phyloP scores from a whole-genome alignment of 1,140 invertebrate species.

The Drosophila tristis region DNA sequence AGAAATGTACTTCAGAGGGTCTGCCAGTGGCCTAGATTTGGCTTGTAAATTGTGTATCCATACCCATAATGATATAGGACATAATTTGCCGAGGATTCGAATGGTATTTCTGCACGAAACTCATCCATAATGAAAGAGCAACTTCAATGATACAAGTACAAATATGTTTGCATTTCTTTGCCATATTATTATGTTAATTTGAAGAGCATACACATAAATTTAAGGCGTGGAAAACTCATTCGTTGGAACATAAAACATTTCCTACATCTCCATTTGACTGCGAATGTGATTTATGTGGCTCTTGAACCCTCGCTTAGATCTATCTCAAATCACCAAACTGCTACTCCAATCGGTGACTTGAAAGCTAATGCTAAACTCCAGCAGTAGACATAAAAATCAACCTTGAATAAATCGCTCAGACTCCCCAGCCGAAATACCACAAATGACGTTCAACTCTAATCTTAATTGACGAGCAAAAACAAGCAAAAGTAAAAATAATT shows the following conservation, averaged over 20 bases:
- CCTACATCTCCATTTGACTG: not conserved
- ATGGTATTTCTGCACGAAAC: conserved; percentile 5
- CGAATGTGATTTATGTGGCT: conserved; percentile 30
- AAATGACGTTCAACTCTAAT: conserved; percentile 38
- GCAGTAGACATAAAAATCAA: conserved; percentile 30
- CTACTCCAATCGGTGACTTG: conserved; percentile 16
- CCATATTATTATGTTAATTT: no score
- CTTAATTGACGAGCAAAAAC: conserved; percentile 18
- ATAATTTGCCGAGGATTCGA: not conserved
- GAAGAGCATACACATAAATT: no score
- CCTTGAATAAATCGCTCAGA: conserved; percentile 53
- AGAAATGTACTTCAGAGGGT: no score
- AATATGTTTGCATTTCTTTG: no score
- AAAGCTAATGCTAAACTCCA: conserved; percentile 16
- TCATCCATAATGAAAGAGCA: not conserved
- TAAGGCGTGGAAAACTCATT: not conserved
- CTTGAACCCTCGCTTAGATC: conserved; percentile 18
- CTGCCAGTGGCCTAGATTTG: no score
- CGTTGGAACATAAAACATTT: conserved; percentile 16
- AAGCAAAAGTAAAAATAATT: conserved; percentile 52
- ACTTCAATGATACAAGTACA: no score
- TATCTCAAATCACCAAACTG: conserved; percentile 13
- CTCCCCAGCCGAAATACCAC: conserved; percentile 21
- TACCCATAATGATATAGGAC: no score
- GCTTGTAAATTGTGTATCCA: no score